Conservation (phyloP, 2,888 invertebrate genomes). For the Plagodis dolabraria region DNA sequence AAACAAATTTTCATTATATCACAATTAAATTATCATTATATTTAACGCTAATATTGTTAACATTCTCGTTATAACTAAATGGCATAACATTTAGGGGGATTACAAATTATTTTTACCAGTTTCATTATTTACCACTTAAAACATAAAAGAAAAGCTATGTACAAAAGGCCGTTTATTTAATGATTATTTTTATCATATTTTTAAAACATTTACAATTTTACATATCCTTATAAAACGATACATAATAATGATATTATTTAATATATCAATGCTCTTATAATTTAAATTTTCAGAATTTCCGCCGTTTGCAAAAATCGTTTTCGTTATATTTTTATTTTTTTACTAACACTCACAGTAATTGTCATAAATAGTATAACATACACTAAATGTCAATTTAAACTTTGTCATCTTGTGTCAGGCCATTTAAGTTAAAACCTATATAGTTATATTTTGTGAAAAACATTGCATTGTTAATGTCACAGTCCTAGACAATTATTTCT, state of each 20-base stretch:
- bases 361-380: constrained; percentile 21
- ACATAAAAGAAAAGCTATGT: constrained; percentile 70
- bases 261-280: constrained; percentile 30
- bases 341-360: constrained; percentile 22
- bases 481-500: too few relatives aligned
- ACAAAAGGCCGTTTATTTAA: constrained; percentile 69
- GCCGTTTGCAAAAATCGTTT: constrained; percentile 27
- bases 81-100: constrained; percentile 36
- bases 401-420: too few relatives aligned
- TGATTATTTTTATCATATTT: constrained; percentile 54
- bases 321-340: constrained; percentile 15
- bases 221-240: constrained; percentile 46
- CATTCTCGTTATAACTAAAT: constrained; percentile 34
- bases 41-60: constrained; percentile 50
- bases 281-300: constrained; percentile 26
- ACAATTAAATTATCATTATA: constrained; percentile 49
- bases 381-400: constrained; percentile 16
- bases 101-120: constrained; percentile 32
- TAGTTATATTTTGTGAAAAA: not conserved
- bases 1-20: constrained; percentile 67
- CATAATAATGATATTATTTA: constrained; percentile 41
- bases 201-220: constrained; percentile 74
- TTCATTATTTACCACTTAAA: constrained; percentile 42
- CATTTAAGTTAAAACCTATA: constrained; percentile 2
- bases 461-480: too few relatives aligned